phyloP scores from a whole-genome alignment of 2,888 invertebrate genomes.

The Autographa gamma region DNA sequence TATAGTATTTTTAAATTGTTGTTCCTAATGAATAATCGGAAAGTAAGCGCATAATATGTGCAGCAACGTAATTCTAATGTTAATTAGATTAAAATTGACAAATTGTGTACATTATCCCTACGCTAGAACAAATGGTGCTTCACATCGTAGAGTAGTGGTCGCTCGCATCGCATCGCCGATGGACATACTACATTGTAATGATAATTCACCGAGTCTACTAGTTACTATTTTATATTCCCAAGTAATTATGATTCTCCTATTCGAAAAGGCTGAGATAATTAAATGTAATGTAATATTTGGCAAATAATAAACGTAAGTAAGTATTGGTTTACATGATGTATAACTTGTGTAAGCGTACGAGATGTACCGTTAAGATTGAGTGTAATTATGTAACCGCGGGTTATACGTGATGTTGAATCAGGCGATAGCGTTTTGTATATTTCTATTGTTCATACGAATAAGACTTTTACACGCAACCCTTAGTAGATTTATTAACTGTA shows the following conservation, averaged over 20 bases:
- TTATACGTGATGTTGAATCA: slow-evolving; percentile 78
- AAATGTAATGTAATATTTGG: slow-evolving; percentile 83
- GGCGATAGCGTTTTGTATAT: slow-evolving; percentile 86
- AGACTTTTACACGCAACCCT: slow-evolving; percentile 82
- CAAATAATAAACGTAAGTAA: slow-evolving; percentile 76
- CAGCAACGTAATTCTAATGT: slow-evolving; percentile 82
- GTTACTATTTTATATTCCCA: slow-evolving; percentile 86
- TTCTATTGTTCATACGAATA: slow-evolving; percentile 81
- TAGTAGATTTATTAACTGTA: slow-evolving; percentile 78
- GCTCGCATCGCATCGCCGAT: slow-evolving; percentile 59
- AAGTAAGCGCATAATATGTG: slow-evolving; percentile 78
- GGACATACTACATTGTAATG: slow-evolving; percentile 71
- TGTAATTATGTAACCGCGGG: slow-evolving; percentile 61
- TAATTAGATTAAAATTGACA: slow-evolving; percentile 84
- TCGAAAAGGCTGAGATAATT: slow-evolving; percentile 88
- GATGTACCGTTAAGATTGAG: slow-evolving; percentile 51
- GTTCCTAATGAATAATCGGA: slow-evolving; percentile 87
- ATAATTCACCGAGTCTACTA: slow-evolving; percentile 85
- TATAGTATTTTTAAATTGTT: slow-evolving; percentile 87
- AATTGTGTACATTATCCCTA: slow-evolving; percentile 88
- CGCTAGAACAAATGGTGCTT: slow-evolving; percentile 89
- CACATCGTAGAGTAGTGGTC: slow-evolving; percentile 83
- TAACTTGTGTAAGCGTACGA: slow-evolving; percentile 56
- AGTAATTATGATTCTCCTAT: slow-evolving; percentile 86
- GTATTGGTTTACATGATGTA: slow-evolving; percentile 72